phyloP scores from a whole-genome alignment of 2,113 vertebrate genomes.

The Charadrius vociferus region DNA sequence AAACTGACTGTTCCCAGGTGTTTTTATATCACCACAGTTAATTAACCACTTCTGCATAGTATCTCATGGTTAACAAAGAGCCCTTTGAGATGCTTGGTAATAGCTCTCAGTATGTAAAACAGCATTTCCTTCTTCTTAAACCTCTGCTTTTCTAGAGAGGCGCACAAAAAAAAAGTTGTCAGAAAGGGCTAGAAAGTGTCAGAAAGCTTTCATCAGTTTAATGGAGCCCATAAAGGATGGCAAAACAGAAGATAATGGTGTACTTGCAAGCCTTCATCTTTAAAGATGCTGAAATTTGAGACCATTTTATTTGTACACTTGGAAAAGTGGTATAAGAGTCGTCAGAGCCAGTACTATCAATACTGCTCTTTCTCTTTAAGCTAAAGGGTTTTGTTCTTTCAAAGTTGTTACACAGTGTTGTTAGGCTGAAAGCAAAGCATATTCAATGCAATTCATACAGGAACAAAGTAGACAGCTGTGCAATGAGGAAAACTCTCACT shows the following conservation, averaged over 20 bases:
- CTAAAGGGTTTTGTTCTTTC: neutral
- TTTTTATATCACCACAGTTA: neutral
- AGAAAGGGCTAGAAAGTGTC: neutral
- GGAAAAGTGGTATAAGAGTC: neutral
- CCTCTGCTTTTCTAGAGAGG: neutral
- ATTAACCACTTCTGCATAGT: neutral
- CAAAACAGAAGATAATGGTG: neutral
- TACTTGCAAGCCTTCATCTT: neutral
- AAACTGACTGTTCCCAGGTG: neutral
- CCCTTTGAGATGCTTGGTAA: neutral
- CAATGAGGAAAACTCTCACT: neutral
- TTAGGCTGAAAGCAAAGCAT: neutral
- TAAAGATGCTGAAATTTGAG: constrained; percentile 15
- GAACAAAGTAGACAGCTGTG: neutral
- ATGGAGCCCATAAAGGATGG: neutral
- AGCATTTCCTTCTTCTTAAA: neutral
- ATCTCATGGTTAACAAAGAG: neutral
- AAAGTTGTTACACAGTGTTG: neutral
- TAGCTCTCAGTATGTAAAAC: neutral
- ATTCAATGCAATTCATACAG: neutral
- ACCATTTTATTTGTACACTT: neutral
- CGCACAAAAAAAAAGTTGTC: neutral
- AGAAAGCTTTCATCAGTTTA: constrained; percentile 10
- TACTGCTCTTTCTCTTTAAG: neutral
- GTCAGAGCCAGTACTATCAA: neutral